Base-by-base conservation (phyloP, 2,797 vertebrate genomes). In the Amphiprion clarkii region DNA sequence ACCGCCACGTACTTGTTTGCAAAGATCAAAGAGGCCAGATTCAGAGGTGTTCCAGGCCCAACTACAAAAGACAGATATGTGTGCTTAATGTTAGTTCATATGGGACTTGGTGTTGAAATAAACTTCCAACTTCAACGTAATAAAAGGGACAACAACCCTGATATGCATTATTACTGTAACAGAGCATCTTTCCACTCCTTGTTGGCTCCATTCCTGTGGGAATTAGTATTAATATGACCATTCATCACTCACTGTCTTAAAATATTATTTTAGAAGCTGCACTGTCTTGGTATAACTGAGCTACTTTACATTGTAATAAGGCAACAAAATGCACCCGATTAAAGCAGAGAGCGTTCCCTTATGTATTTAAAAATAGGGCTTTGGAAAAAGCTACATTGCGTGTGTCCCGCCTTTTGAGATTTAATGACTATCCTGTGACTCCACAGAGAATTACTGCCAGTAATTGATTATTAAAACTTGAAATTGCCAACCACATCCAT, bases 401-500 rank as follows among this genome's bases (percentile, higher is more conserved):
- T 91, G 90, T 93, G 93, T 94, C 95, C 96, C 93, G 95, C 96
- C 97, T 97, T 97, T 97, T 97, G 96, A 97, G 96, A 98, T 96
- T 97, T 98, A 97, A 98, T 97, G 96, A 96, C 97, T 97, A 97
- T 97, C 96, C 96, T 95, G 96, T 96, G 97, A 97, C 97, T 97
- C 97, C 96, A 95, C 95, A 92, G 96, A 97, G 96, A 98, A 97
- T 97, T 97, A 96, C 95, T 95, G 96, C 95, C 96, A 94, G 96
- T 97, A 98, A 99, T 98, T 98, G 97, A 99, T 98, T 99, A 97
- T 98, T 98, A 99, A 98, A 99, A 97, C 96, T 96, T 96, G 95
- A 97, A 98, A 97, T 97, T 97, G 96, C 95, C 96, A 97, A 96
- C 95, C 95, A 95, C 96, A 96, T 97, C 96, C 96, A 96, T 97